Evolutionary conservation across 2,888 invertebrate genomes (phyloP).

Genomic region (Hydriomena furcata): DNA sequence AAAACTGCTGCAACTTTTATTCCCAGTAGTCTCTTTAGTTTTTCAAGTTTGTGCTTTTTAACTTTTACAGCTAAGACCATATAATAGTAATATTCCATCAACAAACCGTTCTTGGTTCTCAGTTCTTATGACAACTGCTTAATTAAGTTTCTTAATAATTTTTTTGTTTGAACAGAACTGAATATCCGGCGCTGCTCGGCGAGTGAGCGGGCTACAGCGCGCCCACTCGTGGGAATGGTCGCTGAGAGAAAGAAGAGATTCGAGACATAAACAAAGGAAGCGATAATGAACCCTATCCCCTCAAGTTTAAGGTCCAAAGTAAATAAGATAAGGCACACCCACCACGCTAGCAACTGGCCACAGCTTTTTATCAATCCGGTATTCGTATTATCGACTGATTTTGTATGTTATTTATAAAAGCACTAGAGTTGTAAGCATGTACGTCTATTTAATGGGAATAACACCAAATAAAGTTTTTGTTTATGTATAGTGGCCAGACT

Average conservation of each 20-base stretch:
- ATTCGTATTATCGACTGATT: constrained; percentile 37
- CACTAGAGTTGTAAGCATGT: constrained; percentile 25
- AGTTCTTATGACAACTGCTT: too few species aligned
- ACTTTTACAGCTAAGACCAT: too few species aligned
- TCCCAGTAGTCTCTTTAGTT: too few species aligned
- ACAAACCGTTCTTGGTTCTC: too few species aligned
- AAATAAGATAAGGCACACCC: constrained; percentile 50
- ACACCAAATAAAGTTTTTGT: constrained; percentile 33
- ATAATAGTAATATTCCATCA: too few species aligned
- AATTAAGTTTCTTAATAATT: too few species aligned
- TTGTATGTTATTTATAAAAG: constrained; percentile 55
- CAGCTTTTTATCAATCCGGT: constrained; percentile 47
- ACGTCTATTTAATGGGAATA: constrained; percentile 14
- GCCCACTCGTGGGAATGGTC: constrained; percentile 87
- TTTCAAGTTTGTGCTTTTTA: not conserved
- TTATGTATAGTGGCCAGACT: constrained; percentile 35
- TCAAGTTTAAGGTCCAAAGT: constrained; percentile 33
- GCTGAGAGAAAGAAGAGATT: constrained; percentile 88
- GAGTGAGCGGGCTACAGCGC: constrained; percentile 67
- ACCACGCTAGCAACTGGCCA: constrained; percentile 79
- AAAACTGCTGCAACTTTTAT: too few species aligned
- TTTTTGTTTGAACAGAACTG: constrained; percentile 60
- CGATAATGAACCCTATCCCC: constrained; percentile 21
- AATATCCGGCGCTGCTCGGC: constrained; percentile 67
- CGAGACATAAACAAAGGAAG: constrained; percentile 60